Evolutionary conservation across 2,113 vertebrate genomes (phyloP).

Genomic region (Platysternon megacephalum): DNA sequence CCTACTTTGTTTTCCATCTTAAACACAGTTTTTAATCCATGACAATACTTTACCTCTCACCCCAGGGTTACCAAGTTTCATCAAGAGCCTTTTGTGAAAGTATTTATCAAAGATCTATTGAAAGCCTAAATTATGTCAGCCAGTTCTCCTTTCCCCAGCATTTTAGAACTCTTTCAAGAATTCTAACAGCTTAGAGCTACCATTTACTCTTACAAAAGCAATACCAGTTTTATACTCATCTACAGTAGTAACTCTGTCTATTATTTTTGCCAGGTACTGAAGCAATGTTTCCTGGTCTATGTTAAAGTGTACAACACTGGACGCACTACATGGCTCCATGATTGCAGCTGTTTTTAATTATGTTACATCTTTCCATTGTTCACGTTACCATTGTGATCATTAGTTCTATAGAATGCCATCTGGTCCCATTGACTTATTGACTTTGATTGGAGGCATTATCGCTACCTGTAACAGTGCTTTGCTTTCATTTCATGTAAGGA

Average conservation of each 20-base stretch:
- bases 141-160: background rate
- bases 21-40: constrained; percentile 53
- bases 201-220: background rate
- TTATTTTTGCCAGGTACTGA: background rate
- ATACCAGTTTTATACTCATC: background rate
- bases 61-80: constrained; percentile 53
- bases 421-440: background rate
- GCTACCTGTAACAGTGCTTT: background rate
- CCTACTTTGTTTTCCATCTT: constrained; percentile 31
- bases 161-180: background rate
- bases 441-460: background rate
- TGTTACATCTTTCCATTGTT: background rate
- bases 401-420: background rate
- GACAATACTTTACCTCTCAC: constrained; percentile 59
- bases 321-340: background rate
- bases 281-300: background rate
- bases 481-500: background rate
- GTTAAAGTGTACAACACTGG: background rate
- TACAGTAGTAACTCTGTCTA: background rate
- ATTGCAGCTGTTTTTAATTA: background rate
- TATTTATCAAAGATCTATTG: constrained; percentile 66
- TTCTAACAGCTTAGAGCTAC: background rate
- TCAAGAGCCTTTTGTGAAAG: constrained; percentile 66
- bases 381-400: background rate
- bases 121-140: constrained; percentile 25